Conservation (phyloP, 92 coral and sea anemone genomes). For the Umimayanthus chanpuru region DNA sequence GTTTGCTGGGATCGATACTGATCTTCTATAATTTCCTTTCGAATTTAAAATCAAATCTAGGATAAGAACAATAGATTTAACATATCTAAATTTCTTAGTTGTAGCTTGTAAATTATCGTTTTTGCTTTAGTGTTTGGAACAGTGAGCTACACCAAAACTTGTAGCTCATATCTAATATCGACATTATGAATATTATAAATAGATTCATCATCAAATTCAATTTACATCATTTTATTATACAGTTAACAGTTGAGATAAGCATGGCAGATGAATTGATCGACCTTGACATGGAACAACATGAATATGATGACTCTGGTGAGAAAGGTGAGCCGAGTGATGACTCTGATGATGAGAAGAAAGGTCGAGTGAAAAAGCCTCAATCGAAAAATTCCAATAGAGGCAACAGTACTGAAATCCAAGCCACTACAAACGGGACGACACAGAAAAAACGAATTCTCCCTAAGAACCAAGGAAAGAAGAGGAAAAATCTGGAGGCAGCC, state of each 20-base stretch:
- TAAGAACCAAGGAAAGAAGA: conserved; percentile 4
- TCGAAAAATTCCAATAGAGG: neutral
- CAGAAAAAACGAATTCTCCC: neutral
- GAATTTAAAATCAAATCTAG: too few species aligned
- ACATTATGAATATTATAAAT: too few species aligned
- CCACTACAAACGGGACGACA: neutral
- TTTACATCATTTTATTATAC: neutral
- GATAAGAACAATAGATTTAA: too few species aligned
- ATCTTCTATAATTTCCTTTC: too few species aligned
- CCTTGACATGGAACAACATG: conserved; percentile 4
- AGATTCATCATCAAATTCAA: neutral
- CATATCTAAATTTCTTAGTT: too few species aligned
- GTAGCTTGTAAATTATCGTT: too few species aligned
- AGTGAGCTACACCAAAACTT: too few species aligned
- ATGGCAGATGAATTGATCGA: conserved; percentile 35
- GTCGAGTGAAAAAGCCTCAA: neutral
- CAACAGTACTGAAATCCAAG: neutral
- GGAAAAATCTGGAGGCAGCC: neutral
- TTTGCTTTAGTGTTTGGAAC: too few species aligned
- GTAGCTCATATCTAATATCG: too few species aligned
- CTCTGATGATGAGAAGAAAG: neutral
- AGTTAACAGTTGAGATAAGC: conserved; percentile 18
- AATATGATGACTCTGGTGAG: neutral
- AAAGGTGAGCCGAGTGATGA: neutral
- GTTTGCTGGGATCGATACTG: too few species aligned